These are phyloP conservation scores for Bombus confusus DNA, from an alignment of 1,140 invertebrate species.

Conservation along the genomic window DNA sequence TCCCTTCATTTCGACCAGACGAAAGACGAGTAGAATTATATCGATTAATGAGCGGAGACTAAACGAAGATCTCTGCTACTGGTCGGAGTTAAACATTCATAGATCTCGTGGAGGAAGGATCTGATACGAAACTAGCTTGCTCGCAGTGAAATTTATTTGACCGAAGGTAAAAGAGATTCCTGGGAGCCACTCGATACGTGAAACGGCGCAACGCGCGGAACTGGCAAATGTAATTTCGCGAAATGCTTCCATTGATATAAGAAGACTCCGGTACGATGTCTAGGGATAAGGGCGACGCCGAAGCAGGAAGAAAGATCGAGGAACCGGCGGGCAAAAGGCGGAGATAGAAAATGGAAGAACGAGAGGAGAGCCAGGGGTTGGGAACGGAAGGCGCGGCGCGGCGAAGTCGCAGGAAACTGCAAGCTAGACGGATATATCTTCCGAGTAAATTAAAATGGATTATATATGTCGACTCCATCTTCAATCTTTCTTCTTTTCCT, in stretches of 20 bases:
- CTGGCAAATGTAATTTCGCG: conserved; percentile 74
- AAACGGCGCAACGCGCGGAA: conserved; percentile 51
- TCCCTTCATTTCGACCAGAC: background rate
- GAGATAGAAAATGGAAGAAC: conserved; percentile 62
- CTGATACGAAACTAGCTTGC: conserved; percentile 17
- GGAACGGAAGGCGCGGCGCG: background rate
- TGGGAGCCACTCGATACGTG: conserved; percentile 46
- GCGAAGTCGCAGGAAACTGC: conserved; percentile 65
- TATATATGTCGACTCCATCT: conserved; percentile 76
- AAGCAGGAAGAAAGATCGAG: conserved; percentile 31
- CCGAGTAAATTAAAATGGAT: conserved; percentile 79
- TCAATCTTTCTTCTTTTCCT: conserved; percentile 71
- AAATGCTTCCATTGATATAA: conserved; percentile 77
- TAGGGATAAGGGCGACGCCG: conserved; percentile 49
- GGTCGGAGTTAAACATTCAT: background rate
- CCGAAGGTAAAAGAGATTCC: background rate
- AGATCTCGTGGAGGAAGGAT: background rate
- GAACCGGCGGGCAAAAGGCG: conserved; percentile 23
- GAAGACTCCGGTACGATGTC: conserved; percentile 60
- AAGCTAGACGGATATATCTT: conserved; percentile 77
- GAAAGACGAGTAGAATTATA: background rate
- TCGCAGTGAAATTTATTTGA: conserved; percentile 29
- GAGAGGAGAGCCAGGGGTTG: conserved; percentile 7
- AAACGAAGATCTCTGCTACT: background rate
- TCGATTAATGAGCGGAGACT: background rate